phyloP scores from a whole-genome alignment of 2,797 vertebrate species.

The Ammospiza maritima region DNA sequence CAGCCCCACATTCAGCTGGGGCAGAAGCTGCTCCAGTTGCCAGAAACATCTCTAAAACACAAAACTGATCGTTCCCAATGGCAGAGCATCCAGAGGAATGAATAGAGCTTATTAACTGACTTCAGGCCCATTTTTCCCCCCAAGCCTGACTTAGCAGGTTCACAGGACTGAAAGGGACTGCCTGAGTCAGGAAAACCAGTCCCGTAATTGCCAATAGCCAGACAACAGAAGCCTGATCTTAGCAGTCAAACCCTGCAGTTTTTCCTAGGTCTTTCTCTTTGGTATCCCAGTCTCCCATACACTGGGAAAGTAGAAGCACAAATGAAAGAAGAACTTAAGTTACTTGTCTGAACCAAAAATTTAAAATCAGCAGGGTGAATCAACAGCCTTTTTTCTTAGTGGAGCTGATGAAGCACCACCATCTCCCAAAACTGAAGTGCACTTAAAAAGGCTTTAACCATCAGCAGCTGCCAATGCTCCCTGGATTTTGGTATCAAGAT shows the following conservation, averaged over 20 bases:
- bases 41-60: constrained; percentile 43
- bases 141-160: constrained; percentile 57
- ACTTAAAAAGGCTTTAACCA: background rate
- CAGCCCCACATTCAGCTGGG: rapidly evolving
- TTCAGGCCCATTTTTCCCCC: background rate
- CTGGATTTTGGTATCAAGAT: background rate
- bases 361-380: background rate
- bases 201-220: background rate
- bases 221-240: constrained; percentile 22
- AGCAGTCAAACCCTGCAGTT: background rate
- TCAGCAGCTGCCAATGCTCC: background rate
- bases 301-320: background rate
- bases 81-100: constrained; percentile 31
- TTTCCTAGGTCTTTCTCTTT: background rate
- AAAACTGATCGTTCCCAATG: background rate
- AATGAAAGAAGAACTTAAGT: constrained; percentile 3
- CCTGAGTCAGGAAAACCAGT: constrained; percentile 62
- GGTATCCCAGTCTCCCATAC: background rate
- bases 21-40: constrained; percentile 1
- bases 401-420: background rate
- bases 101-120: constrained; percentile 49
- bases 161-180: constrained; percentile 42
- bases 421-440: background rate
- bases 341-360: background rate
- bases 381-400: background rate